These are phyloP conservation scores for Hetaerina titia DNA, from an alignment of 2,888 invertebrate genomes.

Conservation along the genomic window DNA sequence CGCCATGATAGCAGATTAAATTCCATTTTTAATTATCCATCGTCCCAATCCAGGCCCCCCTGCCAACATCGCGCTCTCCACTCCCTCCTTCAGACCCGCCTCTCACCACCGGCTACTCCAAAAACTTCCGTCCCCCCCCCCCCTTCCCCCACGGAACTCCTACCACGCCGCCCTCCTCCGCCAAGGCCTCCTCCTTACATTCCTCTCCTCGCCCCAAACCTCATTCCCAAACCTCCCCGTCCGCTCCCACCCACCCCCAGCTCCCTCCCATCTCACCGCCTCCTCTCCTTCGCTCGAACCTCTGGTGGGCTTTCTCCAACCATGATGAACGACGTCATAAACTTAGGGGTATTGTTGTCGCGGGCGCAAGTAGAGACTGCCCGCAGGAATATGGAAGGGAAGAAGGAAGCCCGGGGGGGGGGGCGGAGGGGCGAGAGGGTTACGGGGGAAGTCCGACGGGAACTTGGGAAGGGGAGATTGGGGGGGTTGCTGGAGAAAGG, in stretches of 20 bases:
- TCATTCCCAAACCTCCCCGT: not conserved
- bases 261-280: not conserved
- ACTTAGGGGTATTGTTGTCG: slow-evolving; percentile 61
- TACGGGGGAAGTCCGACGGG: not conserved
- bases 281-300: not conserved
- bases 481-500: not conserved
- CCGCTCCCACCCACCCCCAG: not conserved
- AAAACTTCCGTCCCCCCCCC: not conserved
- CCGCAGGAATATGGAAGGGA: not conserved
- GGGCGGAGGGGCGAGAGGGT: not conserved
- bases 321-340: slow-evolving; percentile 64
- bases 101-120: no score
- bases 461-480: not conserved
- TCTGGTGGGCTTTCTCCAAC: slow-evolving; percentile 52
- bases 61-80: not conserved
- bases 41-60: not conserved
- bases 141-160: not conserved
- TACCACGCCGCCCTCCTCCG: not conserved
- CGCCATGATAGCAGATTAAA: slow-evolving; percentile 33
- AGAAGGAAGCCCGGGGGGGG: not conserved
- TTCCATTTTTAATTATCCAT: slow-evolving; percentile 60
- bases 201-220: not conserved
- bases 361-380: slow-evolving; percentile 30
- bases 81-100: not conserved
- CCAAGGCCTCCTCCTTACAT: not conserved